A percentile compares a stretch with the other conserved stretches of the same genome.
phyloP scores from a whole-genome alignment of 2,113 vertebrate genomes.

The Eulemur macaco region DNA sequence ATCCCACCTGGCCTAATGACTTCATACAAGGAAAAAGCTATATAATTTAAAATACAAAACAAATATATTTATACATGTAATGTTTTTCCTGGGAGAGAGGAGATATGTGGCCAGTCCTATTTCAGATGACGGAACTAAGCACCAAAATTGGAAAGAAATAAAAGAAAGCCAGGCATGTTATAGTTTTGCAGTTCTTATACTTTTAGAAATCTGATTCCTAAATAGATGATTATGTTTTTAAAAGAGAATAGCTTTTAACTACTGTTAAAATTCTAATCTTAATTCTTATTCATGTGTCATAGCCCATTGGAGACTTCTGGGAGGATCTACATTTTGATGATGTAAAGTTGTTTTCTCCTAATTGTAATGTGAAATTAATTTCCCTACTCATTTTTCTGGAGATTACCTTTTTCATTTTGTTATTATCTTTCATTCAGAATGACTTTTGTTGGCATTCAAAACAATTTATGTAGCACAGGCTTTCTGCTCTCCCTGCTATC shows the following conservation, averaged over 20 bases:
- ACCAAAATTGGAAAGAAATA: not conserved
- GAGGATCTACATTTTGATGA: not conserved
- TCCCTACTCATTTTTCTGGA: not conserved
- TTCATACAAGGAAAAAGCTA: not conserved
- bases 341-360: not conserved
- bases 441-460: not conserved
- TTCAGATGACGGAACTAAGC: not conserved
- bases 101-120: not conserved
- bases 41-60: not conserved
- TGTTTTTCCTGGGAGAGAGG: not conserved
- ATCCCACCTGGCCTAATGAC: not conserved
- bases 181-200: no score
- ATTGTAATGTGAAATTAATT: not conserved
- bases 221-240: not conserved
- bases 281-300: not conserved
- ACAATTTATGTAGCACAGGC: not conserved
- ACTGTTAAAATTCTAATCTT: not conserved
- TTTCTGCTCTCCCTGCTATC: not conserved
- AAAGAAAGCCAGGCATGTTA: not conserved
- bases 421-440: not conserved
- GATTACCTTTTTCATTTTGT: not conserved
- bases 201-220: not conserved
- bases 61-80: not conserved
- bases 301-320: not conserved
- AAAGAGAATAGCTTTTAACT: not conserved